These are phyloP conservation scores for Diprion similis DNA, from an alignment of 1,140 invertebrate genomes.

Conservation along the genomic window DNA sequence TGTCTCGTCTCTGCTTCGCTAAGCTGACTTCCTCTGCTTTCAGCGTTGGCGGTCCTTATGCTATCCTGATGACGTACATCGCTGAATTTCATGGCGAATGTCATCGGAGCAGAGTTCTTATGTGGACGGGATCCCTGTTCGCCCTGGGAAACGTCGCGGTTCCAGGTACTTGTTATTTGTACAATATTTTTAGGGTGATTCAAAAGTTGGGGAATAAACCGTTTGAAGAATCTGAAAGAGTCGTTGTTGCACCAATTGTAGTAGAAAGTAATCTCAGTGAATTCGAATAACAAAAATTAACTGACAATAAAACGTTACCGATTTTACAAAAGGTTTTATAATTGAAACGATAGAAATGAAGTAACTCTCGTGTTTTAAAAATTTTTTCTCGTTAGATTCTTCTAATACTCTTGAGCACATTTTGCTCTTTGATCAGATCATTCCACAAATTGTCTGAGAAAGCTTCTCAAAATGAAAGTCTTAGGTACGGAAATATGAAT, in stretches of 20 bases:
- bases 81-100: conserved; percentile 52
- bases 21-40: conserved; percentile 19
- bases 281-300: background rate
- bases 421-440: too few species aligned
- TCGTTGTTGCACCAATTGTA: background rate
- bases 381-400: too few species aligned
- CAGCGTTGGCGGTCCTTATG: conserved; percentile 53
- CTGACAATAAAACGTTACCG: conserved; percentile 14
- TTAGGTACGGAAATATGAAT: too few species aligned
- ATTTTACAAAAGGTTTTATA: too few species aligned
- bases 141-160: conserved; percentile 47
- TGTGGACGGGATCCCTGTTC: conserved; percentile 47
- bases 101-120: conserved; percentile 43
- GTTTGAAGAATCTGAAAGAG: background rate
- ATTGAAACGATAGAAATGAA: too few species aligned
- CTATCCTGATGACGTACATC: conserved; percentile 49
- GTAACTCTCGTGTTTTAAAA: too few species aligned
- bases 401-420: too few species aligned
- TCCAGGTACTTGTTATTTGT: conserved; percentile 40
- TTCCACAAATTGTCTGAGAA: too few species aligned
- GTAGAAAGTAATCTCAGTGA: background rate
- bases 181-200: background rate
- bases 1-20: background rate
- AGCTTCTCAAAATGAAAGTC: too few species aligned
- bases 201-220: too few species aligned